Evolutionary conservation across 1,140 invertebrate species (phyloP).

Genomic region (Drosophila kikkawai): DNA sequence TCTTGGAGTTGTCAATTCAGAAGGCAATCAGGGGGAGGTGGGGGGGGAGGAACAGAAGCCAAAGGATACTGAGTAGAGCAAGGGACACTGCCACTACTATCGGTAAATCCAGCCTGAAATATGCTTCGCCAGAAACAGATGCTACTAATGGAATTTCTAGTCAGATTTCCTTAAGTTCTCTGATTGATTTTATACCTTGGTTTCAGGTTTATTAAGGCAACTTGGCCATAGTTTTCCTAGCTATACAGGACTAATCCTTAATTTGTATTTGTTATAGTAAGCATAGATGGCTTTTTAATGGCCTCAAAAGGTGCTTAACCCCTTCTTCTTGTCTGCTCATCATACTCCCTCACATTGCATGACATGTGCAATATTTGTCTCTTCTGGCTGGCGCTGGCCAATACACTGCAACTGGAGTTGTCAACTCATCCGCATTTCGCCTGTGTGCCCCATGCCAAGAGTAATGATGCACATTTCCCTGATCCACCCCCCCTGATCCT

Average conservation of each 20-base stretch:
- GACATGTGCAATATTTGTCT: constrained; percentile 82
- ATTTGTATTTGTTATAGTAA: too few species aligned
- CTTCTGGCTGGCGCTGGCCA: constrained; percentile 39
- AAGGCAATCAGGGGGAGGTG: constrained; percentile 16
- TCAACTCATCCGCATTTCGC: constrained; percentile 68
- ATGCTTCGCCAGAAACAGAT: constrained; percentile 31
- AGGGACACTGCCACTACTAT: not conserved
- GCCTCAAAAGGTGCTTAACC: not conserved
- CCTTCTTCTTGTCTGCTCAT: constrained; percentile 8
- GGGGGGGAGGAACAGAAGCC: not conserved
- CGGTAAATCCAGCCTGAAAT: constrained; percentile 41
- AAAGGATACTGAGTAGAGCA: not conserved
- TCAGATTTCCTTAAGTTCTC: not conserved
- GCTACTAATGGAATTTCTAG: constrained; percentile 37
- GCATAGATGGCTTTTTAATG: too few species aligned
- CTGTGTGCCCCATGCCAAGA: constrained; percentile 46
- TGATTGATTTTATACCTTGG: constrained; percentile 27
- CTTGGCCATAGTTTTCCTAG: too few species aligned
- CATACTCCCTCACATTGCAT: constrained; percentile 59
- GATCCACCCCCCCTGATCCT: not conserved
- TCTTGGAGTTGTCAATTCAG: constrained; percentile 44
- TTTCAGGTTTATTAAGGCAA: not conserved
- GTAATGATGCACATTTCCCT: constrained; percentile 65
- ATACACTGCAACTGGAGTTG: constrained; percentile 70
- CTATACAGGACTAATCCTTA: too few species aligned